Evolutionary conservation across 2,888 invertebrate species (phyloP).

Genomic region (Temnothorax rugatulus): DNA sequence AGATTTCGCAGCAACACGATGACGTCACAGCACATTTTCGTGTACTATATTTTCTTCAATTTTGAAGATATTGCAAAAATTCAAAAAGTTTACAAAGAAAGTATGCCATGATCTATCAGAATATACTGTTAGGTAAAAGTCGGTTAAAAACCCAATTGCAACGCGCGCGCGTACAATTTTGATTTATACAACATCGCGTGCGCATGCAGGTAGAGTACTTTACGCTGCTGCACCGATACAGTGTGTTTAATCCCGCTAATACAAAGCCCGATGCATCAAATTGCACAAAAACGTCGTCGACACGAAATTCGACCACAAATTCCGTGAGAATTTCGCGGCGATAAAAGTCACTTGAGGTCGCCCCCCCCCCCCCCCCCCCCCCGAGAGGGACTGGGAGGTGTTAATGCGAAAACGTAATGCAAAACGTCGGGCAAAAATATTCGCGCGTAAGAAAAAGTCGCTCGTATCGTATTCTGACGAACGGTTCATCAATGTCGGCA

Average conservation of each 20-base stretch:
- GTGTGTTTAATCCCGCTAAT: not conserved
- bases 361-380: too few species aligned
- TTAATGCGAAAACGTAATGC: not conserved
- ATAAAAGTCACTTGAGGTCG: conserved; percentile 5
- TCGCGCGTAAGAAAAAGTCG: conserved; percentile 17
- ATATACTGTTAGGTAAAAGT: too few species aligned
- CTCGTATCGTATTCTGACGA: not conserved
- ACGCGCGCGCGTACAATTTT: conserved; percentile 16
- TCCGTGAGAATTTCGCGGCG: not conserved
- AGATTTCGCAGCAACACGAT: too few species aligned
- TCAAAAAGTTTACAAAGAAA: too few species aligned
- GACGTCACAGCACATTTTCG: too few species aligned
- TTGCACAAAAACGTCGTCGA: not conserved
- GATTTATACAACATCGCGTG: not conserved
- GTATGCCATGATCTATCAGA: too few species aligned
- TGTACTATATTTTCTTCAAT: too few species aligned
- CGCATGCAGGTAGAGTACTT: not conserved
- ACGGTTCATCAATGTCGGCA: not conserved
- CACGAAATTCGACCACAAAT: conserved; percentile 3
- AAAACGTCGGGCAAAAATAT: not conserved
- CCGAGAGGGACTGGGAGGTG: not conserved
- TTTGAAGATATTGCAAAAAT: too few species aligned
- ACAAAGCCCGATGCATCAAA: not conserved
- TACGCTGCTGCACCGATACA: too few species aligned
- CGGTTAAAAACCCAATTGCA: too few species aligned